phyloP scores from a whole-genome alignment of 2,113 vertebrate species.

The Pseudonaja textilis region DNA sequence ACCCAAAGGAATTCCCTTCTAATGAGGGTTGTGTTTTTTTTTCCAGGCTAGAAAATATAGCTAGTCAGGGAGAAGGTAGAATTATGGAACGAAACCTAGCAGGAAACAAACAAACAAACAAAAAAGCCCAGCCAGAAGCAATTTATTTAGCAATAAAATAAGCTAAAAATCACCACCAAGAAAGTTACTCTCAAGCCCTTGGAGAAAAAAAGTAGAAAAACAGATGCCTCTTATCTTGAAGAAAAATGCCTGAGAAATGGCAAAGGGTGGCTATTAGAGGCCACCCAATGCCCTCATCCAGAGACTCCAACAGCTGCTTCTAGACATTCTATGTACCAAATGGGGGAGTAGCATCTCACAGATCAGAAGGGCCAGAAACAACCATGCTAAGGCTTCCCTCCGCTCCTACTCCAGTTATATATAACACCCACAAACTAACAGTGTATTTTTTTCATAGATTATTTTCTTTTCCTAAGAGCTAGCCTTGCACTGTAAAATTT shows the following conservation, averaged over 20 bases:
- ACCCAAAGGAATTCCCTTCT: neutral
- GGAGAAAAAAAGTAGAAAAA: neutral
- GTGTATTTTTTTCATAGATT: neutral
- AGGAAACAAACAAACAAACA: neutral
- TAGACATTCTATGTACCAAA: neutral
- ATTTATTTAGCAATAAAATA: neutral
- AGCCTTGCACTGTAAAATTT: neutral
- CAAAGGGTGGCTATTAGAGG: neutral
- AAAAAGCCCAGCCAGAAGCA: neutral
- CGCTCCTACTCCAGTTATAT: neutral
- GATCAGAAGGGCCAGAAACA: neutral
- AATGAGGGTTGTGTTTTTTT: neutral
- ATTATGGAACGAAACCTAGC: neutral
- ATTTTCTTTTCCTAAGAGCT: neutral
- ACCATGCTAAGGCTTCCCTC: neutral
- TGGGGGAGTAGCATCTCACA: neutral
- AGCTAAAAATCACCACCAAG: neutral
- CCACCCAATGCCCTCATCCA: neutral
- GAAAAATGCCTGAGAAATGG: neutral
- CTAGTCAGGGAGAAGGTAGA: neutral
- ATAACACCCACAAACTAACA: neutral
- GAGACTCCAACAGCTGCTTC: neutral
- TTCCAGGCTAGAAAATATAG: neutral
- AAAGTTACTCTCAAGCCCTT: neutral
- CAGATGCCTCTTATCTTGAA: neutral